Evolutionary conservation across 2,113 vertebrate species (phyloP).

Genomic region (Diphyllodes magnificus): DNA sequence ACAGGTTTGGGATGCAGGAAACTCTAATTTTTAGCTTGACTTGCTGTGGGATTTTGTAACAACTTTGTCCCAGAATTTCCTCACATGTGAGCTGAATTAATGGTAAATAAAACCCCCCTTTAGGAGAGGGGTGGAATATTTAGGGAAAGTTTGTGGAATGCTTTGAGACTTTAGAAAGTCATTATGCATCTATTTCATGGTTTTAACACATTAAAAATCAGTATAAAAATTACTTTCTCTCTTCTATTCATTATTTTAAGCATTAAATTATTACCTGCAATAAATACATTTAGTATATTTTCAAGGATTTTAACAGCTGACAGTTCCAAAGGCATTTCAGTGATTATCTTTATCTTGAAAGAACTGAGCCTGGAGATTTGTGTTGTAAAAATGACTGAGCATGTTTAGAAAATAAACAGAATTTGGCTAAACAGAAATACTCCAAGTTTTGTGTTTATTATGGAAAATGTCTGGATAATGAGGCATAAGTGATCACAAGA

Average conservation of each 20-base stretch:
- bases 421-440: not conserved
- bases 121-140: not conserved
- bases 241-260: rapidly evolving
- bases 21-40: not conserved
- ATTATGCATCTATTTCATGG: not conserved
- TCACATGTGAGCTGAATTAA: not conserved
- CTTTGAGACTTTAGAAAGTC: not conserved
- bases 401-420: not conserved
- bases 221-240: not conserved
- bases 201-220: not conserved
- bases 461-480: not conserved
- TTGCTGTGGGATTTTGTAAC: not conserved
- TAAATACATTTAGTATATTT: not conserved
- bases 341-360: not conserved
- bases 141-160: not conserved
- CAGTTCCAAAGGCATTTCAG: not conserved
- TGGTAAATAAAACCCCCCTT: not conserved
- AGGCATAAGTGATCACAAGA: not conserved
- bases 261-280: not conserved
- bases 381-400: not conserved
- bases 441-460: not conserved
- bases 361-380: not conserved
- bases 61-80: not conserved
- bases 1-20: not conserved
- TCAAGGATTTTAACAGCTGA: not conserved